Evolutionary conservation across 2,113 vertebrate species (phyloP).

Genomic region (Nerophis lumbriciformis): DNA sequence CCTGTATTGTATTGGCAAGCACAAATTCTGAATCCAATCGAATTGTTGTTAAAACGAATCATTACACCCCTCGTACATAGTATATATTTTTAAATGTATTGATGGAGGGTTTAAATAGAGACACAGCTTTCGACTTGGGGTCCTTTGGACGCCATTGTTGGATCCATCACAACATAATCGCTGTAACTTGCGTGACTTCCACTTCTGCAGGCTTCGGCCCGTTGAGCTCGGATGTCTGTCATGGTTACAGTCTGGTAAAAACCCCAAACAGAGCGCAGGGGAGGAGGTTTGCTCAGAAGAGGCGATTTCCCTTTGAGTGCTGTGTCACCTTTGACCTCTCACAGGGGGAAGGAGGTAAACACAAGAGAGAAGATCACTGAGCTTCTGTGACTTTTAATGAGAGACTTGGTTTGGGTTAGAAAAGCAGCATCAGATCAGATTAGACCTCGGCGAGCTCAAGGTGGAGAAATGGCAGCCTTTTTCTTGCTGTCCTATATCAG

Average conservation of each 20-base stretch:
- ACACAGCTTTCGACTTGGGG: too few relatives aligned
- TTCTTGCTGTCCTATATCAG: conserved; percentile 16
- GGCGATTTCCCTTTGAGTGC: conserved; percentile 68
- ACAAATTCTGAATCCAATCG: too few relatives aligned
- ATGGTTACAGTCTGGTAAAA: conserved; percentile 72
- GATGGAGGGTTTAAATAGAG: too few relatives aligned
- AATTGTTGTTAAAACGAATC: too few relatives aligned
- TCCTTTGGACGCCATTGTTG: neutral
- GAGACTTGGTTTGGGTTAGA: conserved; percentile 79
- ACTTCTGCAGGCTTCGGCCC: conserved; percentile 44
- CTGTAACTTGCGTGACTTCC: conserved; percentile 54
- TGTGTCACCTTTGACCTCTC: conserved; percentile 66
- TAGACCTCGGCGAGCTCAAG: conserved; percentile 22
- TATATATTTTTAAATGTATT: too few relatives aligned
- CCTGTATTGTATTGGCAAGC: too few relatives aligned
- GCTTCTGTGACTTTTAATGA: conserved; percentile 84
- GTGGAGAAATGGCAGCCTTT: conserved; percentile 12
- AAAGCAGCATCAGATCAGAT: conserved; percentile 72
- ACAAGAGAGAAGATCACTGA: conserved; percentile 71
- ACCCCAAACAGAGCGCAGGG: conserved; percentile 61
- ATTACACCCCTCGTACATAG: too few relatives aligned
- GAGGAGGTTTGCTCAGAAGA: conserved; percentile 40
- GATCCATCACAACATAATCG: neutral
- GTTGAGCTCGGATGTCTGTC: conserved; percentile 60
- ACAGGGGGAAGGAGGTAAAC: conserved; percentile 69